Evolutionary conservation across 2,113 vertebrate genomes (phyloP).

Genomic region (Eudyptes chrysolophus): DNA sequence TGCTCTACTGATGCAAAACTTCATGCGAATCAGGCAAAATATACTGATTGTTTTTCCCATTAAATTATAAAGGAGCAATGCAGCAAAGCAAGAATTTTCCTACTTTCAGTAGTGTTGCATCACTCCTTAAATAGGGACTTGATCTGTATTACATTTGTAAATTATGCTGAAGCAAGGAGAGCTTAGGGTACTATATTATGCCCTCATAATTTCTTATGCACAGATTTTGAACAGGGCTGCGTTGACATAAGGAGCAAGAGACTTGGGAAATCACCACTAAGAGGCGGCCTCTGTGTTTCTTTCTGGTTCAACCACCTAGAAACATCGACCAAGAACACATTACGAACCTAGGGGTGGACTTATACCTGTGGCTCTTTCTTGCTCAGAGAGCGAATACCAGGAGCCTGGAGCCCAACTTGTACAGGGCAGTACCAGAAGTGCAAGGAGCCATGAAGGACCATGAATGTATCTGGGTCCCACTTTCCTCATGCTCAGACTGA

Average conservation of each 20-base stretch:
- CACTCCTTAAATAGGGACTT: neutral
- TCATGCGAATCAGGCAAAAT: neutral
- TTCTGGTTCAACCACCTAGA: neutral
- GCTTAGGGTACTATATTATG: neutral
- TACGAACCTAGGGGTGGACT: rapidly evolving
- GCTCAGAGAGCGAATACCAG: rapidly evolving
- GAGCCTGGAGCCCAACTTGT: neutral
- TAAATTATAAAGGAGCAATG: neutral
- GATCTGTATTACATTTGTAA: neutral
- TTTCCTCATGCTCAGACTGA: neutral
- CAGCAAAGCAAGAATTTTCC: neutral
- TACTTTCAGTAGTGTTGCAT: neutral
- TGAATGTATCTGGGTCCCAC: neutral
- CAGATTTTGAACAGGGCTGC: neutral
- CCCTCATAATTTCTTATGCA: neutral
- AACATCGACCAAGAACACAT: neutral
- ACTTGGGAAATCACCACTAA: neutral
- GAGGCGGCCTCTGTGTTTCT: rapidly evolving
- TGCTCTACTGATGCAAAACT: neutral
- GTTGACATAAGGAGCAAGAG: neutral
- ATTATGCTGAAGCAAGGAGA: neutral
- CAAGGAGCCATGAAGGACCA: neutral
- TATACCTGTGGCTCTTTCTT: neutral
- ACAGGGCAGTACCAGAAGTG: neutral
- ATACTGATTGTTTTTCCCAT: neutral